phyloP scores from a whole-genome alignment of 2,113 vertebrate species.

The Pitta sordida region DNA sequence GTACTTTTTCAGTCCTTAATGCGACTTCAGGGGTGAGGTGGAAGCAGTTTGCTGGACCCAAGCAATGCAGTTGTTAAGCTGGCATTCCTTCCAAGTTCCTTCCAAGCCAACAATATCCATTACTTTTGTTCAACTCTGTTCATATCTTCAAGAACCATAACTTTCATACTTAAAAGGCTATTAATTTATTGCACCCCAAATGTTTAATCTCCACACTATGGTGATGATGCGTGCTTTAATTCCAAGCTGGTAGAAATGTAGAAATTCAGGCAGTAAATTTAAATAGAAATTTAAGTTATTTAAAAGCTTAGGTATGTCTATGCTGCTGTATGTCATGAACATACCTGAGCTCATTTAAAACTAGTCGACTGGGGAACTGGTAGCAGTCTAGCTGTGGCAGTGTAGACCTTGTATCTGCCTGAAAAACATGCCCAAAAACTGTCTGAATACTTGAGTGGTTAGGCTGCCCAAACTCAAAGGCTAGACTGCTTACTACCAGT shows the following conservation, averaged over 20 bases:
- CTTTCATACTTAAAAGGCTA: neutral
- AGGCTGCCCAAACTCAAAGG: neutral
- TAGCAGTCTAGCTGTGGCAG: neutral
- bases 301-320: neutral
- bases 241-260: neutral
- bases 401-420: neutral
- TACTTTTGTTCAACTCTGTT: neutral
- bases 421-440: neutral
- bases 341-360: constrained; percentile 18
- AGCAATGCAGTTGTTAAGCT: neutral
- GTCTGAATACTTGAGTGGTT: neutral
- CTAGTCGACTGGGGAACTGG: neutral
- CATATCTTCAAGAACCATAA: neutral
- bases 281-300: neutral
- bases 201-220: neutral
- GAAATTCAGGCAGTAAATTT: neutral
- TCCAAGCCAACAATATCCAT: neutral
- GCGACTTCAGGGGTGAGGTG: neutral
- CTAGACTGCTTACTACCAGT: neutral
- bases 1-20: neutral
- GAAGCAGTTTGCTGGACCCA: neutral
- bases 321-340: neutral
- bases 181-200: neutral
- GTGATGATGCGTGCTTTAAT: neutral
- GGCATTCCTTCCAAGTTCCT: neutral